Conservation (phyloP, 2,113 vertebrate genomes). For the Dasyurus viverrinus region DNA sequence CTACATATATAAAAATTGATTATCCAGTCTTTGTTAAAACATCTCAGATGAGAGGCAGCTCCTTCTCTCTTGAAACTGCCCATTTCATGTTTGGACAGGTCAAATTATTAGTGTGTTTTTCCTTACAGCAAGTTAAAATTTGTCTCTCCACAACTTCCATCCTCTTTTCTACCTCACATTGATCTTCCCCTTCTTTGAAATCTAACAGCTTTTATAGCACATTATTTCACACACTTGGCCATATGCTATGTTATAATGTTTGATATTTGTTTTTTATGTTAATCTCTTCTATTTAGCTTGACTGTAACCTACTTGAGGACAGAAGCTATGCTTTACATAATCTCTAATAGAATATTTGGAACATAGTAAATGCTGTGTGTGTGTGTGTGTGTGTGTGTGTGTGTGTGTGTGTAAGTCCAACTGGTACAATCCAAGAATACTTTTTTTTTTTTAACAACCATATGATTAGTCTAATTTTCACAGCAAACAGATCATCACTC, state of each 20-base stretch:
- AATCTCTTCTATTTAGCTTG: background rate
- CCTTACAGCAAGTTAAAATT: background rate
- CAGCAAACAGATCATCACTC: background rate
- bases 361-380: background rate
- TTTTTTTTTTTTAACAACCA: background rate
- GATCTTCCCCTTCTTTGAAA: background rate
- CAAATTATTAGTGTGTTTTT: background rate
- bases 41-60: background rate
- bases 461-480: background rate
- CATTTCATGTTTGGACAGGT: background rate
- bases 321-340: background rate
- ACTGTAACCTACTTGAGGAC: background rate
- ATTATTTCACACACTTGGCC: background rate
- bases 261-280: background rate
- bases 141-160: background rate
- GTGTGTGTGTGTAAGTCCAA: background rate
- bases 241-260: background rate
- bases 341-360: background rate
- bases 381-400: no score
- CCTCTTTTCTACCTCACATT: background rate
- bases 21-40: conserved; percentile 4
- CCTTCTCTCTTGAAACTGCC: background rate
- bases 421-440: background rate
- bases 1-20: background rate
- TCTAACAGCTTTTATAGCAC: background rate